A percentile compares a stretch with the other conserved stretches of the same genome.
Evolutionary conservation across 2,113 vertebrate genomes (phyloP).

Genomic region (Lycaon pictus): DNA sequence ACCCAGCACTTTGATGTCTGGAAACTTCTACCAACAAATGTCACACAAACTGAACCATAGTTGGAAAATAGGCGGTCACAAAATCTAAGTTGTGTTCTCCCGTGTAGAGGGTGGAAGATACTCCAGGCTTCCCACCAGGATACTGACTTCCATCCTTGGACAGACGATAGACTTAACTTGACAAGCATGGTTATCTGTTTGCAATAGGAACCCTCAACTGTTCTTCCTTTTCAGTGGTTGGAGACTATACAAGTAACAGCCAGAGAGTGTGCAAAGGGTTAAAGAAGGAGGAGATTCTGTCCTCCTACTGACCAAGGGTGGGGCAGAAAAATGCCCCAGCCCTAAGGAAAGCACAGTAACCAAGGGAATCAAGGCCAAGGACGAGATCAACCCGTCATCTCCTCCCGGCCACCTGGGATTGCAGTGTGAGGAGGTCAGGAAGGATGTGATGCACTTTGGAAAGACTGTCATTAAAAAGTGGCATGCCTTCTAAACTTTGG

Average conservation of each 20-base stretch:
- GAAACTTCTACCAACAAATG: background rate
- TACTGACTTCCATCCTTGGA: background rate
- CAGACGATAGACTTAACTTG: background rate
- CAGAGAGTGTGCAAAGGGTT: background rate
- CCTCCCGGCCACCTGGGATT: background rate
- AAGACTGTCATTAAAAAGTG: background rate
- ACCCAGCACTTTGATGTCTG: background rate
- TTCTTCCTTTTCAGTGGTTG: background rate
- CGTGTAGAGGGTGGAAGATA: background rate
- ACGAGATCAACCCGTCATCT: background rate
- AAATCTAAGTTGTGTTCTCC: background rate
- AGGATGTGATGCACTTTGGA: background rate
- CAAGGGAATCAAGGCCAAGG: background rate
- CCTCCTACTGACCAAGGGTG: background rate
- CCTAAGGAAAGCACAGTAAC: background rate
- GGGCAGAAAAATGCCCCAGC: background rate
- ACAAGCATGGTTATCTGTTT: background rate
- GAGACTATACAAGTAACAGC: background rate
- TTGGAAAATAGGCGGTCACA: background rate
- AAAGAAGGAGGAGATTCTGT: background rate
- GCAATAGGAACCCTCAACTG: background rate
- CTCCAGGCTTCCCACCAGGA: background rate
- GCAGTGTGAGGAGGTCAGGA: background rate
- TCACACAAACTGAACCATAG: background rate
- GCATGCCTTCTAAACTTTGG: background rate